phyloP scores from a whole-genome alignment of 2,888 invertebrate species.

The Esperia sulphurella region DNA sequence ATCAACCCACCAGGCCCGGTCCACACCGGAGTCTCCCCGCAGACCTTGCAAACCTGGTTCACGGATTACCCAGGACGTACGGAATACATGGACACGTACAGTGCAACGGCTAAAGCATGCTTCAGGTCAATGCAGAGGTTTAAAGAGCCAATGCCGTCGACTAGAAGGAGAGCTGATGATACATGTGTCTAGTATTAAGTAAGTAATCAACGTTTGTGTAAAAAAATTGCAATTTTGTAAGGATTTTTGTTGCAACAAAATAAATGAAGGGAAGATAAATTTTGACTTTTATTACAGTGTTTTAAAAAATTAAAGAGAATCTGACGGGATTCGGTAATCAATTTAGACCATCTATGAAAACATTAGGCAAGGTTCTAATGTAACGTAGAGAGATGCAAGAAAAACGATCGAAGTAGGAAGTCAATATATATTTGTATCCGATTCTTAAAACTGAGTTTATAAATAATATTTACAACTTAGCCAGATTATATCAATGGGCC shows the following conservation, averaged over 20 bases:
- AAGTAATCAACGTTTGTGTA: constrained; percentile 4
- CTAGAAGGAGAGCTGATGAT: constrained; percentile 79
- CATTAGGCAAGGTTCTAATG: background rate
- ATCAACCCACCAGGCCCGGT: constrained; percentile 70
- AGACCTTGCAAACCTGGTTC: constrained; percentile 73
- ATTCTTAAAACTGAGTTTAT: no score
- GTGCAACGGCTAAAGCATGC: constrained; percentile 79
- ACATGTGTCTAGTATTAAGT: constrained; percentile 64
- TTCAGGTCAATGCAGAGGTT: constrained; percentile 81
- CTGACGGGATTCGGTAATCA: no score
- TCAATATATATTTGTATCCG: no score
- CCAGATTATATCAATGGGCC: no score
- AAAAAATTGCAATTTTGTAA: constrained; percentile 24
- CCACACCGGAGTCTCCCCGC: constrained; percentile 65
- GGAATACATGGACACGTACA: constrained; percentile 81
- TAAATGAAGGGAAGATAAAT: constrained; percentile 42
- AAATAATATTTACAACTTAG: no score
- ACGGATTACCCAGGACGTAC: constrained; percentile 78
- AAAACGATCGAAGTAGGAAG: background rate
- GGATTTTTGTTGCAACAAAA: constrained; percentile 10
- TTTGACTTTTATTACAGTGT: no score
- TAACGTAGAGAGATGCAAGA: no score
- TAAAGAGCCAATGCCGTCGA: constrained; percentile 81
- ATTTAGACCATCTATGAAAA: background rate
- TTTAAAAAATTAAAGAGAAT: no score